These are phyloP conservation scores for Piprites chloris DNA, from an alignment of 2,113 vertebrate genomes.

Conservation along the genomic window DNA sequence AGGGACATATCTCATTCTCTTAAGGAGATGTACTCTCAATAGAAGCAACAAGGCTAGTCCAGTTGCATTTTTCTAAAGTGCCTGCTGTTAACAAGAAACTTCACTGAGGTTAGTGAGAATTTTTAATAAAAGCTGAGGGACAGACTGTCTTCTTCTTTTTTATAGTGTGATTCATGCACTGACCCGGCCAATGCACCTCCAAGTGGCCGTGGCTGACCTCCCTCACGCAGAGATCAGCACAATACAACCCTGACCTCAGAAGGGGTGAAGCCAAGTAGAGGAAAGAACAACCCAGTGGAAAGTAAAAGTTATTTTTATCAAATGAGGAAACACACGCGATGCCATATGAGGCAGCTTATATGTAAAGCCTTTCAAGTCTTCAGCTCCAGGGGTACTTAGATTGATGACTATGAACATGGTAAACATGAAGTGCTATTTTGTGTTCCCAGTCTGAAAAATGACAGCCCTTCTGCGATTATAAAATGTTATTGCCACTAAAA, in stretches of 20 bases:
- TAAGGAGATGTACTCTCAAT: background rate
- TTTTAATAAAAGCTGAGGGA: background rate
- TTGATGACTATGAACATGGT: background rate
- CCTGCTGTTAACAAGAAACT: background rate
- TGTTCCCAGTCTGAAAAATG: background rate
- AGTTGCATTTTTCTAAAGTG: background rate
- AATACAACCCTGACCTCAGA: background rate
- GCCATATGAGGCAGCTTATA: background rate
- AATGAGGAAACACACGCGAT: background rate
- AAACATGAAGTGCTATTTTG: slow-evolving; percentile 26
- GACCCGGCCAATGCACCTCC: background rate
- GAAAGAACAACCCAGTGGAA: slow-evolving; percentile 6
- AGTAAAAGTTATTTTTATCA: slow-evolving; percentile 46
- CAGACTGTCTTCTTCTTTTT: background rate
- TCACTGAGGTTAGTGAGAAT: background rate
- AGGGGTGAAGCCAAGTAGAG: background rate
- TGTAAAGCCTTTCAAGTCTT: slow-evolving; percentile 29
- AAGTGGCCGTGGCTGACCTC: background rate
- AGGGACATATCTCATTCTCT: background rate
- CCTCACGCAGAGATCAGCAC: background rate
- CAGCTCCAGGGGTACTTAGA: background rate
- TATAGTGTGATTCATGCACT: background rate
- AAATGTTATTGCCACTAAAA: slow-evolving; percentile 16
- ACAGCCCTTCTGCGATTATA: background rate
- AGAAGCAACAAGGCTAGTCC: background rate